Base-by-base conservation (phyloP, 1,140 invertebrate genomes). In the Wasmannia auropunctata region DNA sequence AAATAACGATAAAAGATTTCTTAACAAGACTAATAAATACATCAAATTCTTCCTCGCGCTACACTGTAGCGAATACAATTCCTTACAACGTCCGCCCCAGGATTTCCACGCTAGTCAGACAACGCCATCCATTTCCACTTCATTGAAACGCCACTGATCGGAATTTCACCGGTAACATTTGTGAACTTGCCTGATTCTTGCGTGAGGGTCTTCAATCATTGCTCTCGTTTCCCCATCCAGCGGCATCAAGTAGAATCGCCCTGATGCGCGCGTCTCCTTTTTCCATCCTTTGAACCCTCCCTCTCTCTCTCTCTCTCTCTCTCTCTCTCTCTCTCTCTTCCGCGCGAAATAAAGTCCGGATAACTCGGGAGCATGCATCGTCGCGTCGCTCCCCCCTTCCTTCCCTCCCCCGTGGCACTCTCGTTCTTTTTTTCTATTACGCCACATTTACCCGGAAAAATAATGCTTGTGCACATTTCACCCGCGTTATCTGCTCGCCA, bases 391-490 rank as follows among this genome's bases (percentile, higher is more conserved):
- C 37, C 3, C 16, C 56, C 2, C 31, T 6, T n/a, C 46, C 37
- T 25, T 63, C 37, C 28, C 6, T 28, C 54, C 22, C 22, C 67
- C 7, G 14, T 22, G 0, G 0, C 4, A n/a, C 6, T 25, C 62
- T 74, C 58, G 19, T 62, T 56, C n/a, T 62, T 83, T 79, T 89
- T 89, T 90, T 87, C 88, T 86, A 90, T 90, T 89, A 89, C 88
- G 85, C 85, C 58, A 89, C 87, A 87, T 90, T 90, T 90, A 89
- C 77, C 43, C 88, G 63, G 88, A 49, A 90, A 90, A 90, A 90
- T 90, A 89, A 90, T 89, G 85, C 70, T 54, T 40, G 54, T 79
- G 88, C 85, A 90, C 88, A 87, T 90, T 90, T 89, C 88, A 89
- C 70, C 85, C 85, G 76, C 87, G 88, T 90, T 90, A 90, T 90